Evolutionary conservation across 2,888 invertebrate species (phyloP).

Genomic region (Hydraecia micacea): DNA sequence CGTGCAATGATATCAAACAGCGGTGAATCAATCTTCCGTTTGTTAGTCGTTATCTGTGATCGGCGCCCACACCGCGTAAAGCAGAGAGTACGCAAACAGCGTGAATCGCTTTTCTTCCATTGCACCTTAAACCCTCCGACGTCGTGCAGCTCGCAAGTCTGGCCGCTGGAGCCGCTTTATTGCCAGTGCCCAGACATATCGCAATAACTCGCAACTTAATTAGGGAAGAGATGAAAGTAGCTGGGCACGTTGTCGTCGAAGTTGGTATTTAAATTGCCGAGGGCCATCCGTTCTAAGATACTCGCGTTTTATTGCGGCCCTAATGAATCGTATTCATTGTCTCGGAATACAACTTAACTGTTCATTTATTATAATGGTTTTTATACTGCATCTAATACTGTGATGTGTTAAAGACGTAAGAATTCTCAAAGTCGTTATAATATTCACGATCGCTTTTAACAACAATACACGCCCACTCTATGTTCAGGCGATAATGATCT

Average conservation of each 20-base stretch:
- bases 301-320: slow-evolving; percentile 79
- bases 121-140: slow-evolving; percentile 27
- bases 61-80: slow-evolving; percentile 78
- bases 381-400: slow-evolving; percentile 75
- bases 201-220: slow-evolving; percentile 81
- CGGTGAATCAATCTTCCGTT: slow-evolving; percentile 87
- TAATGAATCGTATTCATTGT: slow-evolving; percentile 85
- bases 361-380: slow-evolving; percentile 80
- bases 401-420: slow-evolving; percentile 71
- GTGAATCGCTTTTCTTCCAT: slow-evolving; percentile 66
- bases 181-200: slow-evolving; percentile 67
- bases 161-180: slow-evolving; percentile 69
- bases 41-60: slow-evolving; percentile 83
- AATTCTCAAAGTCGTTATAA: slow-evolving; percentile 79
- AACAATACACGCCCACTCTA: slow-evolving; percentile 80
- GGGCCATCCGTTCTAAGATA: slow-evolving; percentile 73
- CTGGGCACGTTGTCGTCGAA: slow-evolving; percentile 74
- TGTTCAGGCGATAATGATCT: slow-evolving; percentile 86
- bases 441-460: slow-evolving; percentile 84
- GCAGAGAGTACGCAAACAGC: slow-evolving; percentile 75
- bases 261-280: slow-evolving; percentile 77
- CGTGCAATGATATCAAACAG: slow-evolving; percentile 81
- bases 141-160: slow-evolving; percentile 25
- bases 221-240: slow-evolving; percentile 78
- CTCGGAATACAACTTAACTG: slow-evolving; percentile 81